A percentile compares a stretch with the other conserved stretches of the same genome.
phyloP scores from a whole-genome alignment of 2,113 vertebrate genomes.

The Pholis gunnellus region DNA sequence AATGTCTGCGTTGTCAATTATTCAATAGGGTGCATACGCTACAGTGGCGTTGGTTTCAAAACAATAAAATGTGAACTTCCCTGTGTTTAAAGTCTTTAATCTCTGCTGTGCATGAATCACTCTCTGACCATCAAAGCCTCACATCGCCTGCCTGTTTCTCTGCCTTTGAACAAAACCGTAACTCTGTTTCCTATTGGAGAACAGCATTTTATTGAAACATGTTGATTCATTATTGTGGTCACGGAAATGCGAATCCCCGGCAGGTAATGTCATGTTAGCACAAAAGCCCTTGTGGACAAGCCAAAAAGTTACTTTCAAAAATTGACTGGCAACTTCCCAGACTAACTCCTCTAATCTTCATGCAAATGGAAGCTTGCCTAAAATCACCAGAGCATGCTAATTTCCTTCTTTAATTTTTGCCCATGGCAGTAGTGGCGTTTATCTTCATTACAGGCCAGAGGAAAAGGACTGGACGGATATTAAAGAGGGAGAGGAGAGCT shows the following conservation, averaged over 20 bases:
- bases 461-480: conserved; percentile 54
- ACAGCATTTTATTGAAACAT: neutral
- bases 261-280: neutral
- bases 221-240: conserved; percentile 14
- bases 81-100: neutral
- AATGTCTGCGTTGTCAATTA: neutral
- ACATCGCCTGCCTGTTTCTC: neutral
- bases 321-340: conserved; percentile 33
- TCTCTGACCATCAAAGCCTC: neutral
- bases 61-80: neutral
- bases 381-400: conserved; percentile 42
- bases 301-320: conserved; percentile 47
- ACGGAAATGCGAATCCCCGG: neutral
- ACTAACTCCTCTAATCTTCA: conserved; percentile 36
- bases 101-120: neutral
- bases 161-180: neutral
- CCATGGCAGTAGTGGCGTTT: conserved; percentile 33
- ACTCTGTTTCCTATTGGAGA: neutral
- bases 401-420: conserved; percentile 66
- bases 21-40: neutral
- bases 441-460: conserved; percentile 35
- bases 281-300: conserved; percentile 6
- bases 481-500: conserved; percentile 29
- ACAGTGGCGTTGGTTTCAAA: neutral
- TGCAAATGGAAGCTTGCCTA: conserved; percentile 20